Evolutionary conservation across 2,797 vertebrate genomes (phyloP), one percentile per base, ranked within the genome.

Genomic region (Moxostoma hubbsi): DNA sequence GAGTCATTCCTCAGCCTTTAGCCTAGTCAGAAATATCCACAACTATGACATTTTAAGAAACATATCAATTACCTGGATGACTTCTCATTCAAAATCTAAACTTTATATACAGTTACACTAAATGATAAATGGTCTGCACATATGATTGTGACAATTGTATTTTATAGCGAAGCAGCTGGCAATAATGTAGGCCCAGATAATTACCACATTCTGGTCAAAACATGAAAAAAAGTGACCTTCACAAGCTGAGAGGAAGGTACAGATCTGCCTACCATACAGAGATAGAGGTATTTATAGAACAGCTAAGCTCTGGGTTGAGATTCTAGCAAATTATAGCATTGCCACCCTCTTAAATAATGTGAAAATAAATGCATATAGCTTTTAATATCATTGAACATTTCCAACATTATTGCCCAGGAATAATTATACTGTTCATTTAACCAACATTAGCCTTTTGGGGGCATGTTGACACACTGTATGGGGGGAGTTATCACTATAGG

Each of bases 141-240:
- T 36, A 4, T 36, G 36, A 36, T 36, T 36, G 36, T 36, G 36
- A 36, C 36, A 36, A 36, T 5, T 36, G 36, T 64, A 81, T 47
- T 43, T 72, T 62, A 75, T 78, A 81, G 86, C 87, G 82, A 84
- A 72, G 61, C 3, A 7, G 15, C 16, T 68, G 80, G 87, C 73
- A 45, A 24, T 11, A 36, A 36, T 36, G 4, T 36, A 67, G 67
- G 18, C 81, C 82, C 80, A 88, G 80, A 58, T 36, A 67, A 5
- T 4, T 18, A 63, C 63, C 66, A 78, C 59, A 57, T 53, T 83
- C 57, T 0, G 13, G 81, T 84, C 81, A 85, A 81, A 85, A 9
- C 18, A 73, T 82, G n/a, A 67, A 57, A 51, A 24, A 36, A 68
- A 68, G 75, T 81, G 86, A 88, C 87, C 89, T 79, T 79, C 67